Evolutionary conservation across 1,140 invertebrate species (phyloP), one percentile per base, ranked within the genome.

Genomic region (Matsumurasca onukii): DNA sequence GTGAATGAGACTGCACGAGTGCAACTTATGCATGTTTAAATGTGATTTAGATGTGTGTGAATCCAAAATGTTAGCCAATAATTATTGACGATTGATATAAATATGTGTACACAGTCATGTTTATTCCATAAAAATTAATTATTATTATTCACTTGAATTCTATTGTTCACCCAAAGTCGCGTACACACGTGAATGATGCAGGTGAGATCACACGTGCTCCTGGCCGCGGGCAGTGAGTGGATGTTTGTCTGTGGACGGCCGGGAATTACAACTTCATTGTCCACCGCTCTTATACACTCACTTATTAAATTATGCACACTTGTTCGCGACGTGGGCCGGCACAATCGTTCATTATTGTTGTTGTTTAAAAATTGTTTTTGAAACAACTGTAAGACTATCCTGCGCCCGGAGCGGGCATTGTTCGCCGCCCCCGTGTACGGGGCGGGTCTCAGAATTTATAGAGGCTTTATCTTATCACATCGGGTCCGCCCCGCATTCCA

Each of bases 291-390:
- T 65, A 65, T 65, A 20, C 24, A 45, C 62, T 45, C 62, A 45
- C 62, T 65, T 65, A 65, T 65, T 65, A 65, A 65, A 65, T 65
- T 65, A 65, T 65, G 62, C 62, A 65, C 62, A 65, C 55, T 59
- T 59, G 55, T 59, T 59, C 55, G 55, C 31, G 62, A 45, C 62
- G 62, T 39, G 62, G 62, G 62, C 39, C 17, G 62, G 34, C 62
- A 65, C 62, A 65, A 31, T 39, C 62, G 45, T 39, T 9, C 55
- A 48, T 65, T 27, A 65, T 65, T 65, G 48, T 45, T 45, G 39
- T 65, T 65, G 39, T 65, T 45, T 65, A 65, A 65, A 65, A 65
- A 65, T 65, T 65, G 62, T 65, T 65, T 65, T 65, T 65, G 31
- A 65, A 65, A 65, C 62, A 65, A 65, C 62, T 27, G 31, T 45